phyloP scores from a whole-genome alignment of 1,140 invertebrate species.

The Probaryconus sp. region DNA sequence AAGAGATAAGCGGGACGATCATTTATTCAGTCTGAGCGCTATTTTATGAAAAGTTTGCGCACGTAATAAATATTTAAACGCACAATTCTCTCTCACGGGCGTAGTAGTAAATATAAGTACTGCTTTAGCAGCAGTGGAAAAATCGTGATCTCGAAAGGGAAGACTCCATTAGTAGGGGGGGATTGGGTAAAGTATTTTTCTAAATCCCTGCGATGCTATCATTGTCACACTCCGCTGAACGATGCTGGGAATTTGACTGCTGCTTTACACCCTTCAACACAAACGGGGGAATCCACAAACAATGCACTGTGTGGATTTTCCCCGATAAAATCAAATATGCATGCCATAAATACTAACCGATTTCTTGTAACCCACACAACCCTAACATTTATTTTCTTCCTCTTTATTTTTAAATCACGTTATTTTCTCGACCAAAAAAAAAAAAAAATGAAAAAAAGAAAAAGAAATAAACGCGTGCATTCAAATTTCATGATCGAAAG shows the following conservation, averaged over 20 bases:
- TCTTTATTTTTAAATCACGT: too few relatives aligned
- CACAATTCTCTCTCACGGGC: neutral
- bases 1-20: too few relatives aligned
- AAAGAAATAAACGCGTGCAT: too few relatives aligned
- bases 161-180: slow-evolving; percentile 33
- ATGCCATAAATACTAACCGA: neutral
- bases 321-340: slow-evolving; percentile 4
- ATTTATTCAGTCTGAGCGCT: too few relatives aligned
- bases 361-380: too few relatives aligned
- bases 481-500: too few relatives aligned
- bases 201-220: slow-evolving; percentile 36
- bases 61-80: too few relatives aligned
- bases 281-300: slow-evolving; percentile 8
- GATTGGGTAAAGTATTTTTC: slow-evolving; percentile 41
- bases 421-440: too few relatives aligned
- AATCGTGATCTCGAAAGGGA: slow-evolving; percentile 22
- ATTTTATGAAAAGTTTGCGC: too few relatives aligned
- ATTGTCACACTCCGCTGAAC: slow-evolving; percentile 33
- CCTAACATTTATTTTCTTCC: too few relatives aligned
- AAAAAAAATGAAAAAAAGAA: too few relatives aligned
- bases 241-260: slow-evolving; percentile 18
- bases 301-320: slow-evolving; percentile 4
- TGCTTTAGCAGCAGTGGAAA: neutral
- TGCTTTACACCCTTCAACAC: slow-evolving; percentile 17
- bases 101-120: slow-evolving; percentile 14